These are phyloP conservation scores for Ylistrum balloti DNA, from an alignment of 1,140 invertebrate species.

Conservation along the genomic window DNA sequence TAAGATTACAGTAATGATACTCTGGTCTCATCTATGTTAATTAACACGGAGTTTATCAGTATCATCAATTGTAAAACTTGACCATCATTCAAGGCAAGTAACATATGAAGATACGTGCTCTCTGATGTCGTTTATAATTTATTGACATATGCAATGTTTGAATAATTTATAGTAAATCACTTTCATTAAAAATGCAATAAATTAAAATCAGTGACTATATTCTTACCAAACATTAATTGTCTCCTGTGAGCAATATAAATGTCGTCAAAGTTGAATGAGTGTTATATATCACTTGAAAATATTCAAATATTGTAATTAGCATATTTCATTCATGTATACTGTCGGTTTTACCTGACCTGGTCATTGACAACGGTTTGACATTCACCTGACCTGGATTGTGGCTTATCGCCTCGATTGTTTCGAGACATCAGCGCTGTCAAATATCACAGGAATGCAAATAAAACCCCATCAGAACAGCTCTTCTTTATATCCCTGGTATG, in stretches of 20 bases:
- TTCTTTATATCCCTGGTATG: background rate
- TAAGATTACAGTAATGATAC: background rate
- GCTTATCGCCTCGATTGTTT: background rate
- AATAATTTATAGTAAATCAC: slow-evolving; percentile 36
- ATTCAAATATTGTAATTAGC: slow-evolving; percentile 35
- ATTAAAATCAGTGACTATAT: background rate
- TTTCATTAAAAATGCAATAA: slow-evolving; percentile 9
- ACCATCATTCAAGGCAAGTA: background rate
- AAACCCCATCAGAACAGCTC: background rate
- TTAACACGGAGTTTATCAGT: background rate
- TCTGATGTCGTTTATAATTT: background rate
- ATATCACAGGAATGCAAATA: background rate
- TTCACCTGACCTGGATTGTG: slow-evolving; percentile 22
- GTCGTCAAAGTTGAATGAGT: background rate
- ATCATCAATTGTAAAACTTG: background rate
- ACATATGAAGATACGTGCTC: background rate
- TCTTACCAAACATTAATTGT: slow-evolving; percentile 9
- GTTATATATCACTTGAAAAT: slow-evolving; percentile 28
- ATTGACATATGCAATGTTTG: slow-evolving; percentile 10
- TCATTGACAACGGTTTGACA: background rate
- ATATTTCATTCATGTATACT: slow-evolving; percentile 11
- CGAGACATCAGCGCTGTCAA: background rate
- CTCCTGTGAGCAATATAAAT: slow-evolving; percentile 14
- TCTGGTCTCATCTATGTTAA: background rate
- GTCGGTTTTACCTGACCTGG: background rate